Conservation (phyloP, 2,797 vertebrate species). For the Oreortyx pictus region DNA sequence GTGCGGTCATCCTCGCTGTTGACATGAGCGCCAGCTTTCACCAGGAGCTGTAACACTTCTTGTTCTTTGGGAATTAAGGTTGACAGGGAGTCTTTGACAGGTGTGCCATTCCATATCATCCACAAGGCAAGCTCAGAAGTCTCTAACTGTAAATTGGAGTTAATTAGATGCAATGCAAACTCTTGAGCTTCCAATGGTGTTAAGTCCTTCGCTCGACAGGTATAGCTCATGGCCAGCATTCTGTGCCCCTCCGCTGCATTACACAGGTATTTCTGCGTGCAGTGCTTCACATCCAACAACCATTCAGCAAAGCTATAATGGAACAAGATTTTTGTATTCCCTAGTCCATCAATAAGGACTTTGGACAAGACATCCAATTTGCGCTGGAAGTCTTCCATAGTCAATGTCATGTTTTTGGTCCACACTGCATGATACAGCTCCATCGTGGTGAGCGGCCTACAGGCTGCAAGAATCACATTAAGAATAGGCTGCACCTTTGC, state of each 20-base stretch:
- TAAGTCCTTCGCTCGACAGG: constrained; percentile 92
- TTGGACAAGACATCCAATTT: constrained; percentile 98
- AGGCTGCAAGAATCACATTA: constrained; percentile 96
- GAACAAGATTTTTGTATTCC: constrained; percentile 94
- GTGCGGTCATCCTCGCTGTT: constrained; percentile 93
- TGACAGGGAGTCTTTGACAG: constrained; percentile 93
- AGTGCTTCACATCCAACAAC: constrained; percentile 98
- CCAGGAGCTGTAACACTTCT: constrained; percentile 95
- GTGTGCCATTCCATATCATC: constrained; percentile 99
- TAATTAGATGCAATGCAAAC: constrained; percentile 95
- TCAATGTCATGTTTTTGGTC: constrained; percentile 95
- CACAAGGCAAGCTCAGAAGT: constrained; percentile 94
- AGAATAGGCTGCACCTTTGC: constrained; percentile 97
- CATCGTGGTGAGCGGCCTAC: constrained; percentile 90
- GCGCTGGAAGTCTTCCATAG: constrained; percentile 97
- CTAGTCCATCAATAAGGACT: constrained; percentile 91
- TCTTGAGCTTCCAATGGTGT: constrained; percentile 93
- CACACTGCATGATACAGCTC: constrained; percentile 96
- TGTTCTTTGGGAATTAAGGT: constrained; percentile 95
- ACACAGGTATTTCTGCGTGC: constrained; percentile 97
- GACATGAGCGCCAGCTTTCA: constrained; percentile 96
- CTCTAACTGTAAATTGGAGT: constrained; percentile 93
- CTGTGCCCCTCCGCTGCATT: constrained; percentile 96
- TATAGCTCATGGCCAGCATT: constrained; percentile 98
- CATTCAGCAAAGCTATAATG: constrained; percentile 99